Conservation (phyloP, 2,797 vertebrate species). For the Orientallactaga sibirica region DNA sequence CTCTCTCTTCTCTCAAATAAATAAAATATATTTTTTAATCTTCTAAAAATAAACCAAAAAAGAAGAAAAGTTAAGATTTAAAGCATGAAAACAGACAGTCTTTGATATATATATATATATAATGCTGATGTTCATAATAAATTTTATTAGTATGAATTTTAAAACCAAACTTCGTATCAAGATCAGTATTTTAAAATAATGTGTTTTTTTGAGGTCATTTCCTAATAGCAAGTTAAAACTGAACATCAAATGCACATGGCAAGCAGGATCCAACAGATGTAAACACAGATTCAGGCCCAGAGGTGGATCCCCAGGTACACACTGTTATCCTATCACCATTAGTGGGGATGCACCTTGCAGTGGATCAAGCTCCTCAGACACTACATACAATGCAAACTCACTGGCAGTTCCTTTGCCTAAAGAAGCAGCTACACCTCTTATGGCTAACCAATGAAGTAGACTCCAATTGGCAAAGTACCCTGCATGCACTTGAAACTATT, state of each 20-base stretch:
- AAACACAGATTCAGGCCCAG: conserved; percentile 23
- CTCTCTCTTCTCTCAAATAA: too few relatives aligned
- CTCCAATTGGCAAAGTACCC: conserved; percentile 47
- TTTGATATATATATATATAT: background rate
- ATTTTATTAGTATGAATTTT: conserved; percentile 57
- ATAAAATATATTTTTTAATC: too few relatives aligned
- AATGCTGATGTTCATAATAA: background rate
- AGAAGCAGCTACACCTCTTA: conserved; percentile 7
- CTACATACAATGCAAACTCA: conserved; percentile 24
- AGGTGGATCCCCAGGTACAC: background rate
- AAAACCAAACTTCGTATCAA: conserved; percentile 50
- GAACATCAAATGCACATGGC: background rate
- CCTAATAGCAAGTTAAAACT: conserved; percentile 42
- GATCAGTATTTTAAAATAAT: conserved; percentile 49
- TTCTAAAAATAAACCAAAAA: too few relatives aligned
- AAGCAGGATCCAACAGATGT: background rate
- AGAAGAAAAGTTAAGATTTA: conserved; percentile 33
- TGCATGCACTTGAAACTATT: conserved; percentile 41
- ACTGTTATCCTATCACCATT: too few relatives aligned
- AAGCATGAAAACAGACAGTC: background rate
- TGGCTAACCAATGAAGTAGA: conserved; percentile 28
- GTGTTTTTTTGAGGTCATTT: conserved; percentile 40
- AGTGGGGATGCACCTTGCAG: background rate
- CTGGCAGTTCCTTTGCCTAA: background rate
- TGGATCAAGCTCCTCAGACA: background rate